phyloP scores from a whole-genome alignment of 2,888 invertebrate species.

The Pardosa pseudoannulata region DNA sequence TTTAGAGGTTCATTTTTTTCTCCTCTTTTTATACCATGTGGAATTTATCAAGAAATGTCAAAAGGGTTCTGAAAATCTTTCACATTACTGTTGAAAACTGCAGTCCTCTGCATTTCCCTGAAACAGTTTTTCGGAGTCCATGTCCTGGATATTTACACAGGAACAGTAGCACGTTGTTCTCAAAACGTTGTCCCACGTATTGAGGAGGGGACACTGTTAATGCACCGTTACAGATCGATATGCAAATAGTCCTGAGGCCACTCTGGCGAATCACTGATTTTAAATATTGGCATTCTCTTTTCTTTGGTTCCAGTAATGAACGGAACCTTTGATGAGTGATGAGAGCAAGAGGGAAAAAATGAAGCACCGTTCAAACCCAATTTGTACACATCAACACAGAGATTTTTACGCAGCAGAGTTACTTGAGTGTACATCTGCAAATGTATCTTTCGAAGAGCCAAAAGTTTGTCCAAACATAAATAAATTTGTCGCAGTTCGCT shows the following conservation, averaged over 20 bases:
- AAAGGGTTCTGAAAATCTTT: background rate
- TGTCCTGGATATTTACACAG: conserved; percentile 52
- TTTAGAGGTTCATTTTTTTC: too few species aligned
- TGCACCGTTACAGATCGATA: conserved; percentile 71
- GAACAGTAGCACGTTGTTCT: conserved; percentile 37
- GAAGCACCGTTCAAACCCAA: conserved; percentile 47
- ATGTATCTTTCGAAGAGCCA: conserved; percentile 63
- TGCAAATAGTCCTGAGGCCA: conserved; percentile 70
- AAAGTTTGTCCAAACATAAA: conserved; percentile 64
- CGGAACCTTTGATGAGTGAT: conserved; percentile 57
- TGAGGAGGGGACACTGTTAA: conserved; percentile 58
- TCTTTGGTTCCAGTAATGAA: conserved; percentile 67
- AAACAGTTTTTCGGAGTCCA: conserved; percentile 49
- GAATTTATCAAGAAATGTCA: too few species aligned
- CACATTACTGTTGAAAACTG: conserved; percentile 10
- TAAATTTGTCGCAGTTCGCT: conserved; percentile 64
- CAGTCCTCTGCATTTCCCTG: conserved; percentile 30
- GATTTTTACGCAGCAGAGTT: conserved; percentile 54
- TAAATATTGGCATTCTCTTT: conserved; percentile 70
- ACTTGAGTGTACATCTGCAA: conserved; percentile 63
- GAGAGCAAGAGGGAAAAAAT: conserved; percentile 22
- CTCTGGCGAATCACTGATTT: conserved; percentile 61
- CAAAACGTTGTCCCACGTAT: conserved; percentile 44
- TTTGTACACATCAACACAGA: conserved; percentile 67
- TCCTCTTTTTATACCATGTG: too few species aligned